phyloP scores from a whole-genome alignment of 2,888 invertebrate genomes.

The Euplexia lucipara region DNA sequence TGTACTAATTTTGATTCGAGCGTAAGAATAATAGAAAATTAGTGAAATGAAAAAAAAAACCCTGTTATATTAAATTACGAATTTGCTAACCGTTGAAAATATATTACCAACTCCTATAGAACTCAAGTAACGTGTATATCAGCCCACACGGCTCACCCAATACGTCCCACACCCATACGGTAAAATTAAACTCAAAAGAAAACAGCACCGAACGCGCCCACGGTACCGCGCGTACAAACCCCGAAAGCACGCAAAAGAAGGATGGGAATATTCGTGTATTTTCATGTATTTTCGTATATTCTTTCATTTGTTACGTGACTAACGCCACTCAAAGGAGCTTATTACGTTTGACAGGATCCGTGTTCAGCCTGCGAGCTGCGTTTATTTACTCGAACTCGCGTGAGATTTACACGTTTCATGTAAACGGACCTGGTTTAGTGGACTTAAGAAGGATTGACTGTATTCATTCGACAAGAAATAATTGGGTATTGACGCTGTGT shows the following conservation, averaged over 20 bases:
- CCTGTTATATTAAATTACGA: no score
- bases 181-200: neutral
- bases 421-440: conserved; percentile 55
- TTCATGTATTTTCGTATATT: conserved; percentile 71
- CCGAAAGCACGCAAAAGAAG: conserved; percentile 62
- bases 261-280: conserved; percentile 68
- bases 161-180: neutral
- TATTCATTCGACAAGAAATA: conserved; percentile 28
- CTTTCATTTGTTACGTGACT: conserved; percentile 77
- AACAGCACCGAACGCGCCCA: conserved; percentile 24
- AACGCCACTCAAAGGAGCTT: conserved; percentile 77
- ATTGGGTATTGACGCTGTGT: conserved; percentile 18
- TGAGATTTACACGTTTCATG: conserved; percentile 61
- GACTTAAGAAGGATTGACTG: conserved; percentile 44
- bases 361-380: conserved; percentile 59
- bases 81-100: no score
- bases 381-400: conserved; percentile 63
- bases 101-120: no score
- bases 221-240: conserved; percentile 29
- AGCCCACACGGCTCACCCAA: neutral
- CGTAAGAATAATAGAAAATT: no score
- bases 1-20: no score
- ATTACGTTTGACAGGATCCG: conserved; percentile 75
- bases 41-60: no score
- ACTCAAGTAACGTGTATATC: no score